Percentiles rank a stretch among this genome's conserved stretches.
Conservation (phyloP, 2,797 vertebrate genomes). For the Takifugu rubripes region DNA sequence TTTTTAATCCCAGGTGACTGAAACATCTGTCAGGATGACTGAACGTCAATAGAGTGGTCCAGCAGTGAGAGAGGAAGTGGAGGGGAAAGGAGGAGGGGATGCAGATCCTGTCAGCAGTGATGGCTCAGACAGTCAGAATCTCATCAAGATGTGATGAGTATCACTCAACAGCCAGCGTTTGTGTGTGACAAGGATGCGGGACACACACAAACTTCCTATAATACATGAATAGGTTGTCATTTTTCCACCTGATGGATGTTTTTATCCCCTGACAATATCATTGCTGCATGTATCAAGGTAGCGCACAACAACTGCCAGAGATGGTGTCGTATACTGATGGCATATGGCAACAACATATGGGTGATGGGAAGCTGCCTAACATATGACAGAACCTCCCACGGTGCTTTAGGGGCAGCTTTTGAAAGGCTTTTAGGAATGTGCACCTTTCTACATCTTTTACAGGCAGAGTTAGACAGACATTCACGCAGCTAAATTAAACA, state of each 20-base stretch:
- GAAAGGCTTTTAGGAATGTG: slow-evolving; percentile 11
- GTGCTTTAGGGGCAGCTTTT: slow-evolving; percentile 23
- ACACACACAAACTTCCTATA: slow-evolving; percentile 17
- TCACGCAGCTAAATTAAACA: slow-evolving; percentile 47
- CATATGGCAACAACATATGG: slow-evolving; percentile 26
- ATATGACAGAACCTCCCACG: neutral
- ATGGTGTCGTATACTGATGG: slow-evolving; percentile 6
- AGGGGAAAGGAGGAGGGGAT: slow-evolving; percentile 10
- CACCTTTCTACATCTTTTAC: slow-evolving; percentile 22
- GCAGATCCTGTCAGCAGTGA: slow-evolving; percentile 56
- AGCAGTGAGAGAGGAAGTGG: slow-evolving; percentile 22
- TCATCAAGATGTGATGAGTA: slow-evolving; percentile 50
- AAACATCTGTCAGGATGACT: slow-evolving; percentile 66
- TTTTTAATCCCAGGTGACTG: slow-evolving; percentile 68
- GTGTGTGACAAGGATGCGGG: slow-evolving; percentile 17
- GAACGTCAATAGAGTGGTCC: slow-evolving; percentile 53
- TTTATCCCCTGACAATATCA: slow-evolving; percentile 23
- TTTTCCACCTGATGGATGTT: slow-evolving; percentile 37
- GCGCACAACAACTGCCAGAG: slow-evolving; percentile 10
- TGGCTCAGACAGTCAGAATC: slow-evolving; percentile 43
- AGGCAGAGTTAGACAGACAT: slow-evolving; percentile 46
- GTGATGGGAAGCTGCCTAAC: slow-evolving; percentile 3
- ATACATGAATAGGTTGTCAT: slow-evolving; percentile 19
- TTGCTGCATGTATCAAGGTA: slow-evolving; percentile 16
- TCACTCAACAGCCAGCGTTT: slow-evolving; percentile 36